Evolutionary conservation across 1,140 invertebrate species (phyloP).

Genomic region (Psix sp.): DNA sequence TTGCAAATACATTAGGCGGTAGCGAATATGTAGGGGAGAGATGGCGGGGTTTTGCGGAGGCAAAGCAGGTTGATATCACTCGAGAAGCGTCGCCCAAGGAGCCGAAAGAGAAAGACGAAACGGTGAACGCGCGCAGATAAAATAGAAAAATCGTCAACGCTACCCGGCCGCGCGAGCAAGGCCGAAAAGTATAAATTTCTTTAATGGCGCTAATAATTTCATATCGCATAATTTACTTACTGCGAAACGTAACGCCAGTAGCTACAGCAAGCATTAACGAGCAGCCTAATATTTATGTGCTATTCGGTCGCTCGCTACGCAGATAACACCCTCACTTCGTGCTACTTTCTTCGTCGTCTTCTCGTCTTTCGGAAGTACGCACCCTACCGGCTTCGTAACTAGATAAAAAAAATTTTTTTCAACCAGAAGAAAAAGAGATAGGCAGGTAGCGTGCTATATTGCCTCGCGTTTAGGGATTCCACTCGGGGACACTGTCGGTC

Average conservation of each 20-base stretch:
- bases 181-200: slow-evolving; percentile 78
- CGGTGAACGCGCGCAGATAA: slow-evolving; percentile 68
- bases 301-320: slow-evolving; percentile 73
- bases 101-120: slow-evolving; percentile 28
- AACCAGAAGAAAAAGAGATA: slow-evolving; percentile 47
- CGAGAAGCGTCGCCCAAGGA: slow-evolving; percentile 32
- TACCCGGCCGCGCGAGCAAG: slow-evolving; percentile 40
- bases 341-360: slow-evolving; percentile 49
- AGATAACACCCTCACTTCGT: slow-evolving; percentile 74
- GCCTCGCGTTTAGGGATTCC: slow-evolving; percentile 23
- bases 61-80: slow-evolving; percentile 62
- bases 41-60: slow-evolving; percentile 41
- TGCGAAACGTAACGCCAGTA: slow-evolving; percentile 78
- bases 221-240: slow-evolving; percentile 79
- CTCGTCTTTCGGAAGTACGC: slow-evolving; percentile 48
- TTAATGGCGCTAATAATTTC: slow-evolving; percentile 78
- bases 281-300: slow-evolving; percentile 78
- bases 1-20: slow-evolving; percentile 75
- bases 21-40: slow-evolving; percentile 51
- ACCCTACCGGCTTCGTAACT: slow-evolving; percentile 62
- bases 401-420: slow-evolving; percentile 69
- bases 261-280: slow-evolving; percentile 77
- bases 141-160: slow-evolving; percentile 77
- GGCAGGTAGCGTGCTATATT: slow-evolving; percentile 50
- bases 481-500: slow-evolving; percentile 19